These are phyloP conservation scores for Cryptus viduatorius DNA, from an alignment of 2,888 invertebrate genomes.

Conservation along the genomic window DNA sequence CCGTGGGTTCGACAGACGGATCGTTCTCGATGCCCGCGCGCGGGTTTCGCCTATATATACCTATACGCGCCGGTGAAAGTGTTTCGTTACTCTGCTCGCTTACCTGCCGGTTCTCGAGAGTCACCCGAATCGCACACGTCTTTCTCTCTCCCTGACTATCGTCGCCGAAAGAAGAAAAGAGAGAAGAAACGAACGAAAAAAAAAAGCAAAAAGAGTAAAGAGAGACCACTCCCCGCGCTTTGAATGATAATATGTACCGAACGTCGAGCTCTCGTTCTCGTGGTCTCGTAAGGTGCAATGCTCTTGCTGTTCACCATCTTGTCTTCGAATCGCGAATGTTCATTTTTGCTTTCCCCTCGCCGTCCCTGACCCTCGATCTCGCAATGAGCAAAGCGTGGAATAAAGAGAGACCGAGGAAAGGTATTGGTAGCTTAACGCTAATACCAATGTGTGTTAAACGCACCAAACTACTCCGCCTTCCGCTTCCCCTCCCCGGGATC, in stretches of 20 bases:
- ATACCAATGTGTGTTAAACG: conserved; percentile 24
- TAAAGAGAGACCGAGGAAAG: conserved; percentile 38
- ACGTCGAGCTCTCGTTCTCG: conserved; percentile 13
- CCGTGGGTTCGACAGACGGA: conserved; percentile 65
- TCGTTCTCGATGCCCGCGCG: conserved; percentile 17
- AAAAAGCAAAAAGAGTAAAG: conserved; percentile 21
- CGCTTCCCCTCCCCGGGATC: background rate
- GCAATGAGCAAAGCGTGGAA: conserved; percentile 25
- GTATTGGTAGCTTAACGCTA: conserved; percentile 18
- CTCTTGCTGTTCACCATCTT: conserved; percentile 45
- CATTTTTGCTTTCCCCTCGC: conserved; percentile 44
- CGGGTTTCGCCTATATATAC: conserved; percentile 20
- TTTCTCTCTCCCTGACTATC: conserved; percentile 26
- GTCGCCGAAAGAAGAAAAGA: conserved; percentile 48
- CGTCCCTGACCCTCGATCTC: conserved; percentile 65
- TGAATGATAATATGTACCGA: conserved; percentile 59
- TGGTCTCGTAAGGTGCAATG: conserved; percentile 62
- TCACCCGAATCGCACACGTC: conserved; percentile 58
- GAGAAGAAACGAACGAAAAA: background rate
- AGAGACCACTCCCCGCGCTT: conserved; percentile 52
- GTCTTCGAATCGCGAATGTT: conserved; percentile 4
- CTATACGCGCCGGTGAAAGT: conserved; percentile 63
- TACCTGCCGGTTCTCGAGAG: conserved; percentile 44
- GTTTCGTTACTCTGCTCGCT: conserved; percentile 55
- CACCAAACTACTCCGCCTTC: conserved; percentile 2